A percentile compares a stretch with the other conserved stretches of the same genome.
These are phyloP conservation scores for Mythimna pallens DNA, from an alignment of 2,888 invertebrate species.

Conservation along the genomic window DNA sequence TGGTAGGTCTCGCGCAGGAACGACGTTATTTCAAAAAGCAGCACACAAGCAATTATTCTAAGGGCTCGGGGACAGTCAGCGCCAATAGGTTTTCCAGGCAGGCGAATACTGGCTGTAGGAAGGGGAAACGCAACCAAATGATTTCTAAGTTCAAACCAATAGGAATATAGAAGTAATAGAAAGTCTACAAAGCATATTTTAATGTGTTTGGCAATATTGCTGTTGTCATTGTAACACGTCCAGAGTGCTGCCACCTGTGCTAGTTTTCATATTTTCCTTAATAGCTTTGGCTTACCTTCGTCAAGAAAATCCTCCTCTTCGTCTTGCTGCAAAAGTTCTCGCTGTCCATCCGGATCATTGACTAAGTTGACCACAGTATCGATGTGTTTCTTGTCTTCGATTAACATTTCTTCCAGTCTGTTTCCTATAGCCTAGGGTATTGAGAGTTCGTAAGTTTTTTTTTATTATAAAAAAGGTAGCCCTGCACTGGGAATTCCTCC, in stretches of 20 bases:
- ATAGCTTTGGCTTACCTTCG: constrained; percentile 92
- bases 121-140: constrained; percentile 17
- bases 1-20: constrained; percentile 99
- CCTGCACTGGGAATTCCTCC: too few species aligned
- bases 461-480: too few species aligned
- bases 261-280: not conserved
- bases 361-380: constrained; percentile 93
- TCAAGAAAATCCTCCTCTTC: constrained; percentile 99
- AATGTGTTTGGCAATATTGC: not conserved
- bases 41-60: constrained; percentile 97
- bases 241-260: not conserved
- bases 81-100: constrained; percentile 91
- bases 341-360: constrained; percentile 94
- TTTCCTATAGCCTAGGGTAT: constrained; percentile 93
- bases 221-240: not conserved
- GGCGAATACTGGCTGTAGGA: constrained; percentile 91
- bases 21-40: constrained; percentile 99
- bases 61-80: constrained; percentile 97
- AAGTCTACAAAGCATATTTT: not conserved
- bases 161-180: not conserved
- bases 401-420: constrained; percentile 96
- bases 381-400: constrained; percentile 94
- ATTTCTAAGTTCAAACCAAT: not conserved
- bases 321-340: constrained; percentile 95
- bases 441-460: too few species aligned